A percentile compares a stretch with the other conserved stretches of the same genome.
Evolutionary conservation across 1,140 invertebrate species (phyloP).

Genomic region (Lucilia cuprina): DNA sequence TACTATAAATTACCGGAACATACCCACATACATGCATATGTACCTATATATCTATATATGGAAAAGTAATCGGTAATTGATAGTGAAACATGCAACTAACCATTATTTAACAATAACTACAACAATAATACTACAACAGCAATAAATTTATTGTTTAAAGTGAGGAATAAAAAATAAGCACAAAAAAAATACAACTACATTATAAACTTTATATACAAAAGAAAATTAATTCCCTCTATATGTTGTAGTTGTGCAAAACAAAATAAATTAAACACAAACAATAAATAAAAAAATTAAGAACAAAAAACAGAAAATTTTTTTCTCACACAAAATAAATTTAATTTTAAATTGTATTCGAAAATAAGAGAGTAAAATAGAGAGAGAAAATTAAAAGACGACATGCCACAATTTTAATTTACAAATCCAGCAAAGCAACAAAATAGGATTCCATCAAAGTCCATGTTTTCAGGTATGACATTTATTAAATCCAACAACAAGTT

Average conservation of each 20-base stretch:
- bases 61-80: background rate
- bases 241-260: background rate
- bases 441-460: conserved; percentile 39
- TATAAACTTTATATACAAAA: background rate
- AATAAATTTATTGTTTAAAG: background rate
- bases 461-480: conserved; percentile 36
- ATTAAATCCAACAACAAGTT: background rate
- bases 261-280: background rate
- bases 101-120: background rate
- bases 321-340: too few species aligned
- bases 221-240: background rate
- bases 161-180: background rate
- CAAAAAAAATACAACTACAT: background rate
- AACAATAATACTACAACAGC: too few species aligned
- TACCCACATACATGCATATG: too few species aligned
- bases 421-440: conserved; percentile 35
- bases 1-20: too few species aligned
- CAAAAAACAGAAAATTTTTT: background rate
- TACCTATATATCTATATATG: too few species aligned
- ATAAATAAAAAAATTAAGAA: background rate
- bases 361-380: background rate
- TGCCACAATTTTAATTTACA: conserved; percentile 17
- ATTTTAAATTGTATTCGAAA: background rate
- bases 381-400: conserved; percentile 24
- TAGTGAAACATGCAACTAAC: background rate